phyloP scores from a whole-genome alignment of 1,140 invertebrate species.

The Batillaria attramentaria region DNA sequence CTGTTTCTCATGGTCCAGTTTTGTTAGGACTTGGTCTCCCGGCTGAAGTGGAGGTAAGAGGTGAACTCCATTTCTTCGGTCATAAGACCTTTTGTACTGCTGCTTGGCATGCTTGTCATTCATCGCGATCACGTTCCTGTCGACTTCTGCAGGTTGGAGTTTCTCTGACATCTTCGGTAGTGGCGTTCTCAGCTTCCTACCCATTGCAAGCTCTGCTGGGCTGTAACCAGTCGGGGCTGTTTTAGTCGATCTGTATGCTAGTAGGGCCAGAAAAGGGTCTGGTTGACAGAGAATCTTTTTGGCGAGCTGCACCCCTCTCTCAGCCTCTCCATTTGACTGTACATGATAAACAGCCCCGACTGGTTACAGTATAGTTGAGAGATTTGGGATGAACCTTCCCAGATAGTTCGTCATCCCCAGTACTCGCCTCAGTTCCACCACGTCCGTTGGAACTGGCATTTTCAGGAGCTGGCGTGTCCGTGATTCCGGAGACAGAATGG shows the following conservation, averaged over 20 bases:
- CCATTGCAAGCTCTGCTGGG: not conserved
- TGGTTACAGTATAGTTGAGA: constrained; percentile 37
- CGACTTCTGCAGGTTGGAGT: not conserved
- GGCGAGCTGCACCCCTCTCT: not conserved
- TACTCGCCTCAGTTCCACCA: constrained; percentile 10
- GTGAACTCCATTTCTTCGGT: no score
- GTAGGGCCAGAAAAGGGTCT: not conserved
- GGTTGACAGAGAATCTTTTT: no score
- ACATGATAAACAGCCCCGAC: constrained; percentile 30
- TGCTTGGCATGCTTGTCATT: no score
- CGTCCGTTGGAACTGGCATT: constrained; percentile 58
- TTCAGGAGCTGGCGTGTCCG: constrained; percentile 28
- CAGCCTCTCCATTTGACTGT: not conserved
- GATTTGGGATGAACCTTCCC: constrained; percentile 31
- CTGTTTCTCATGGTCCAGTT: not conserved
- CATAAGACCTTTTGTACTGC: no score
- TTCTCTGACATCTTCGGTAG: not conserved
- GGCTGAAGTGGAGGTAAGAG: no score
- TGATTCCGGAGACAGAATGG: not conserved
- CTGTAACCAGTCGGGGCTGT: not conserved
- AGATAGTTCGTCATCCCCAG: constrained; percentile 37
- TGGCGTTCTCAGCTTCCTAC: not conserved
- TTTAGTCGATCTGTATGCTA: not conserved
- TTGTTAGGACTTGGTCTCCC: no score
- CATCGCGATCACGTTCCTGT: no score